Evolutionary conservation across 64 coral and sea anemone species (phyloP).

Genomic region (Orbicella faveolata): DNA sequence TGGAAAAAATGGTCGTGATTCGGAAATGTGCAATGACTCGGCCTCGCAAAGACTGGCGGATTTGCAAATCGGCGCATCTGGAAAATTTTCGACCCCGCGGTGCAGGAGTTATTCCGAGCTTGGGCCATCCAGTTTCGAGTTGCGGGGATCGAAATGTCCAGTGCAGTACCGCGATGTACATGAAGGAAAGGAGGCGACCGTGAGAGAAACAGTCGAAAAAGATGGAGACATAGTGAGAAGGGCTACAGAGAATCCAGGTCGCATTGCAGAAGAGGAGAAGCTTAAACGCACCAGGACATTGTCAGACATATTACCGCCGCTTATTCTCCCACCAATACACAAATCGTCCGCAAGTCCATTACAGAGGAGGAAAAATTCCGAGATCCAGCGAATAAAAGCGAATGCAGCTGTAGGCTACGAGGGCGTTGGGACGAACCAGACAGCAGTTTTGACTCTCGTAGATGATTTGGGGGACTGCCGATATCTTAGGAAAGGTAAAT

Average conservation of each 20-base stretch:
- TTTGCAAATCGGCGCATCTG: background rate
- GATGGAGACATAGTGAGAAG: background rate
- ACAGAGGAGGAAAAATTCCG: background rate
- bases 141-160: background rate
- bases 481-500: background rate
- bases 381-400: background rate
- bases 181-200: background rate
- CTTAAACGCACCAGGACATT: background rate
- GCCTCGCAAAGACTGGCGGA: background rate
- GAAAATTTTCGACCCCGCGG: background rate
- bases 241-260: background rate
- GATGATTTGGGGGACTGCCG: background rate
- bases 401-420: background rate
- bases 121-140: background rate
- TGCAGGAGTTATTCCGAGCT: background rate
- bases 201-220: background rate
- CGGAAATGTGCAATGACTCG: background rate
- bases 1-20: background rate
- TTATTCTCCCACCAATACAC: background rate
- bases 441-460: background rate
- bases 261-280: background rate
- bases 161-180: background rate
- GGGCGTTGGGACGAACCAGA: background rate
- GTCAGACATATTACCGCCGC: background rate
- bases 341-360: background rate